Evolutionary conservation across 2,888 invertebrate species (phyloP).

Genomic region (Conops quadrifasciatus): DNA sequence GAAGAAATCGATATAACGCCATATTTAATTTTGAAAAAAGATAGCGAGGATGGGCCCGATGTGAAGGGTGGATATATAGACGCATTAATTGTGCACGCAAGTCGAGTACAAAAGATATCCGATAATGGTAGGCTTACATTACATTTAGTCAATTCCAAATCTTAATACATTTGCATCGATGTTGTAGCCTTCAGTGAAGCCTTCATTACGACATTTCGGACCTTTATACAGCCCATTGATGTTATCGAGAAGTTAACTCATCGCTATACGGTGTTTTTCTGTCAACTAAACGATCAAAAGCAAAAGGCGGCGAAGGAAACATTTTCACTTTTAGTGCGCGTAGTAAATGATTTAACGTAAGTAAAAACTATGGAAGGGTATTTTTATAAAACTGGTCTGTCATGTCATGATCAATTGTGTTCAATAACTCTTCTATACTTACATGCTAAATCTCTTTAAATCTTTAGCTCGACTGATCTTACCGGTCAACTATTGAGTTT

Average conservation of each 20-base stretch:
- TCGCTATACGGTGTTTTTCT: constrained; percentile 71
- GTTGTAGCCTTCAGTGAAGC: constrained; percentile 75
- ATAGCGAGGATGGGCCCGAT: constrained; percentile 87
- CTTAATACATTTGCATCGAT: constrained; percentile 20
- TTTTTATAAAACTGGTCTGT: too few species aligned
- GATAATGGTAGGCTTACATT: constrained; percentile 58
- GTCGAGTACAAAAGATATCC: constrained; percentile 83
- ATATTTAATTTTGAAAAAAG: constrained; percentile 80
- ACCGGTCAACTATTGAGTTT: constrained; percentile 80
- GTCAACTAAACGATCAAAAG: constrained; percentile 73
- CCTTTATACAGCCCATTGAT: constrained; percentile 88
- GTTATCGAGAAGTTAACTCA: constrained; percentile 86
- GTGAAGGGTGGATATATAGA: constrained; percentile 93
- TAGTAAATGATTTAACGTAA: constrained; percentile 96
- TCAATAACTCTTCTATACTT: too few species aligned
- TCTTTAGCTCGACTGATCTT: constrained; percentile 80
- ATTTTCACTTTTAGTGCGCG: constrained; percentile 91
- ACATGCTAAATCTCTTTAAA: too few species aligned
- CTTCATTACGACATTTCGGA: constrained; percentile 96
- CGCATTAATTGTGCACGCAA: constrained; percentile 94
- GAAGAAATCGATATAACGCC: constrained; percentile 84
- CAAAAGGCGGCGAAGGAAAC: constrained; percentile 85
- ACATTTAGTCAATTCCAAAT: constrained; percentile 2
- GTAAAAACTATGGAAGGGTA: constrained; percentile 58
- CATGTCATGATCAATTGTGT: too few species aligned